Evolutionary conservation across 2,888 invertebrate genomes (phyloP).

Genomic region (Pomacea canaliculata): DNA sequence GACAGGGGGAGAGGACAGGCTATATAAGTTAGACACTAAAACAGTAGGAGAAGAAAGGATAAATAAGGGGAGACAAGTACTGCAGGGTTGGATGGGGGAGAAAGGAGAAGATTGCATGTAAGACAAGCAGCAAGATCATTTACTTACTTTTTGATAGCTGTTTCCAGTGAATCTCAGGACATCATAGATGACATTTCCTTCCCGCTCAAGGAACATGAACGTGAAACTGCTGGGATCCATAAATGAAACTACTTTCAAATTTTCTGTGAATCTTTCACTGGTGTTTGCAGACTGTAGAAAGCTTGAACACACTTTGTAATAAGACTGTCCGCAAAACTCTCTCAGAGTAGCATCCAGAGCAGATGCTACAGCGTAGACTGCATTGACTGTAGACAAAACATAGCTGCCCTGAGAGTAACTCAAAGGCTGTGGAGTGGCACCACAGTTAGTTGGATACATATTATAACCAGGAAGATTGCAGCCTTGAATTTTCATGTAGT

Average conservation of each 20-base stretch:
- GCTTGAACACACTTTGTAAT: constrained; percentile 43
- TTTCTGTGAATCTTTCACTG: constrained; percentile 40
- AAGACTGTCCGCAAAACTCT: constrained; percentile 54
- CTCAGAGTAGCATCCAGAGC: constrained; percentile 64
- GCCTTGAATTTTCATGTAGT: constrained; percentile 50
- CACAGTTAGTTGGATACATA: constrained; percentile 29
- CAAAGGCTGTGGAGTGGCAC: constrained; percentile 15
- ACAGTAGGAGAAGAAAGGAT: too few relatives aligned
- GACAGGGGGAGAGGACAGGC: too few relatives aligned
- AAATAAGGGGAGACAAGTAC: too few relatives aligned
- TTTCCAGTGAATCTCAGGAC: constrained; percentile 39
- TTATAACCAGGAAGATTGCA: constrained; percentile 55
- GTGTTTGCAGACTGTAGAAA: constrained; percentile 37
- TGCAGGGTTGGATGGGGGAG: too few relatives aligned
- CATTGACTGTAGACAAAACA: constrained; percentile 65
- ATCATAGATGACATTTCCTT: constrained; percentile 42
- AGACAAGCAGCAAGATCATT: too few relatives aligned
- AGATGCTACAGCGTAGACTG: constrained; percentile 66
- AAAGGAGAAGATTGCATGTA: too few relatives aligned
- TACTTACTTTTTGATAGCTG: constrained; percentile 36
- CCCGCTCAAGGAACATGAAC: constrained; percentile 51
- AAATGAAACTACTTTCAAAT: constrained; percentile 48
- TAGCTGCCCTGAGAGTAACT: constrained; percentile 48
- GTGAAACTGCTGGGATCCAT: constrained; percentile 37
- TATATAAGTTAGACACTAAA: too few relatives aligned